Conservation (phyloP, 1,140 invertebrate genomes). For the Drosophila seguyi region DNA sequence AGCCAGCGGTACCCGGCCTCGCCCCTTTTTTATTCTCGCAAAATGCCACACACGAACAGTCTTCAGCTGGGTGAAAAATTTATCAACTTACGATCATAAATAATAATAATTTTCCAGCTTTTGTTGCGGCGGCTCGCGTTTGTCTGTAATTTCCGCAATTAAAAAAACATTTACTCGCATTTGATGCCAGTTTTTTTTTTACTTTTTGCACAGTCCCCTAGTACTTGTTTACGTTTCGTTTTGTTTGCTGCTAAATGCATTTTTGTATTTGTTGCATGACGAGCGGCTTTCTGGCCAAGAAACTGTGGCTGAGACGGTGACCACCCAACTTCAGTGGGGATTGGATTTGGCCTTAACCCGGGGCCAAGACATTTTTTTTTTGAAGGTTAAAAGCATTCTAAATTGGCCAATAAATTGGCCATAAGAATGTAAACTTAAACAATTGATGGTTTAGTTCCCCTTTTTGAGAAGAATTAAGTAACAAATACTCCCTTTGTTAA, state of each 20-base stretch:
- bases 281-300: conserved; percentile 46
- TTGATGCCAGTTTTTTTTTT: conserved; percentile 57
- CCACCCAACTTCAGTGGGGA: conserved; percentile 34
- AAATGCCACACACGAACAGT: conserved; percentile 81
- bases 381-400: conserved; percentile 18
- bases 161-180: conserved; percentile 84
- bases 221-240: conserved; percentile 50
- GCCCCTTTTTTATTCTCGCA: conserved; percentile 2
- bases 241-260: conserved; percentile 55
- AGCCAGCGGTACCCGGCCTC: conserved; percentile 15
- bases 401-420: not conserved
- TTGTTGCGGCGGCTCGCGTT: conserved; percentile 71
- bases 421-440: not conserved
- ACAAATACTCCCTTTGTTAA: not conserved
- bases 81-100: conserved; percentile 83
- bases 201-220: conserved; percentile 18
- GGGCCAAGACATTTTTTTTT: conserved; percentile 33
- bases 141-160: conserved; percentile 84
- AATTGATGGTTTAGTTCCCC: not conserved
- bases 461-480: too few relatives aligned
- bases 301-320: conserved; percentile 12
- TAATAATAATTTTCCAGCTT: conserved; percentile 80
- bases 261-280: conserved; percentile 66
- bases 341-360: conserved; percentile 30
- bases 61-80: conserved; percentile 64